These are phyloP conservation scores for Bombylius major DNA, from an alignment of 2,888 invertebrate genomes.

Conservation along the genomic window DNA sequence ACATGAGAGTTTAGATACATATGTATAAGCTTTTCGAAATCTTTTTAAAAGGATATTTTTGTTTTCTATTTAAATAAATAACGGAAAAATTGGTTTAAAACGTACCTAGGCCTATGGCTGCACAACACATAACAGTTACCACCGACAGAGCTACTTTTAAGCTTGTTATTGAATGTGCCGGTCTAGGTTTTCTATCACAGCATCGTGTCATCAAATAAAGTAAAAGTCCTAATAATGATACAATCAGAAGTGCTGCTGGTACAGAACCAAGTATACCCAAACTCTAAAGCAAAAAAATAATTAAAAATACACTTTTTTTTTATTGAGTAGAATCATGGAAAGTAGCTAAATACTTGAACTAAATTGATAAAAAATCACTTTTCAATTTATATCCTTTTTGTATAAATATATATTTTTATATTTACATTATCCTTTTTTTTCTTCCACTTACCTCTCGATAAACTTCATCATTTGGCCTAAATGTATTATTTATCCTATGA, in stretches of 20 bases:
- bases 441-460: conserved; percentile 68
- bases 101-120: conserved; percentile 68
- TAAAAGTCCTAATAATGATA: conserved; percentile 76
- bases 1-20: neutral
- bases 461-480: conserved; percentile 76
- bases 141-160: conserved; percentile 69
- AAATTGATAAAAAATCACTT: neutral
- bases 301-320: conserved; percentile 18
- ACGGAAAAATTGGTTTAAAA: too few species aligned
- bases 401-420: too few species aligned
- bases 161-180: conserved; percentile 76
- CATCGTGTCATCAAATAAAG: conserved; percentile 90
- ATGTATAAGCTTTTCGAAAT: neutral
- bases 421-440: neutral
- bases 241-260: conserved; percentile 86
- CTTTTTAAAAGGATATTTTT: neutral
- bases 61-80: neutral
- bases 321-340: too few species aligned
- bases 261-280: conserved; percentile 85
- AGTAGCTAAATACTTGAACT: neutral
- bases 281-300: conserved; percentile 48
- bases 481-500: conserved; percentile 80
- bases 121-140: conserved; percentile 77
- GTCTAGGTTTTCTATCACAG: conserved; percentile 86
- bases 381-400: neutral